Base-by-base conservation (phyloP, 2,888 invertebrate genomes). In the Trissonchulus latispiculum region DNA sequence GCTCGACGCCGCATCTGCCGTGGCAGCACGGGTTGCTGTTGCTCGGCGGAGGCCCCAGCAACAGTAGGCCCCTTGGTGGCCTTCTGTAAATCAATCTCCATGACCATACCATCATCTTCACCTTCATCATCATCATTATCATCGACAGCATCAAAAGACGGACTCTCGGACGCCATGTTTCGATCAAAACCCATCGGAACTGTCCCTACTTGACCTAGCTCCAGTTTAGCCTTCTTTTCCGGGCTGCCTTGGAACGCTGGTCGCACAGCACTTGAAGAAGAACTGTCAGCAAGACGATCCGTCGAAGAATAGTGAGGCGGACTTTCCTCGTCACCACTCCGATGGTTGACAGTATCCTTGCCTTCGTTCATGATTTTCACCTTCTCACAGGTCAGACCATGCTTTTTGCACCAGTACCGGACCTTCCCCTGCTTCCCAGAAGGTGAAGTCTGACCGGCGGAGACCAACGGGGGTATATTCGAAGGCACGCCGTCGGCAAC, bases 351-450 rank as follows among this genome's bases (percentile, higher is more conserved):
- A 36, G 8, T 3, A 2, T 29, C 18, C n/a, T 2, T 23, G 37
- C 70, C 67, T 48, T 36, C 37, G 64, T 72, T 74, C 32, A 72
- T 48, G 1, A 18, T n/a, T 33, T 29, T 31, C 28, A 74, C 75
- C 66, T 67, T 72, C 36, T 72, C 72, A 37, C 74, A 75, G 37
- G 2, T 70, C 18, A 61, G 37, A 1, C 75, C 75, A 67, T 74
- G 75, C 69, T 74, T 72, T 29, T 62, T 33, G 62, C 75, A 75
- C 29, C 67, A 28, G 48, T 61, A 74, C 35, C 66, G 62, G 31
- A 48, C 72, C 36, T 67, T 35, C 69, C 8, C 8, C 48, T 18
- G 18, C 31, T 62, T 15, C n/a, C 36, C n/a, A n/a, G n/a, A n/a
- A n/a, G 69, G 59, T 8, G 3, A 28, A 59, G 3, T 15, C 69